A percentile compares a stretch with the other conserved stretches of the same genome.
Evolutionary conservation across 2,113 vertebrate species (phyloP).

Genomic region (Neolamprologus caudopunctatus): DNA sequence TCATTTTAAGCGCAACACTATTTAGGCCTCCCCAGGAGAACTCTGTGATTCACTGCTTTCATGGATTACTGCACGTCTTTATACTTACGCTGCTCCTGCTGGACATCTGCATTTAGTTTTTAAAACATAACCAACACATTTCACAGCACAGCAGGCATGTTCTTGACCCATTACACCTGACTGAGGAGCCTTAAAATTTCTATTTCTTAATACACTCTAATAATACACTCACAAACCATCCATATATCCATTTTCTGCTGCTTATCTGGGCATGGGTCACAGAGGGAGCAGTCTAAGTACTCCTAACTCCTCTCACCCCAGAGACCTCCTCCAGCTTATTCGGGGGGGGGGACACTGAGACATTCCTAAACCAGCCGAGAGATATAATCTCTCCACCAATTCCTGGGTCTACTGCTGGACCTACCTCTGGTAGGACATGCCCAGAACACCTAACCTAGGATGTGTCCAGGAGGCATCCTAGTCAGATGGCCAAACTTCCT

Average conservation of each 20-base stretch:
- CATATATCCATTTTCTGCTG: background rate
- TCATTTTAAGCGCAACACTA: background rate
- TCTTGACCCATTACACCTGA: background rate
- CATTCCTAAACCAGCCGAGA: background rate
- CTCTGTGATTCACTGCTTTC: background rate
- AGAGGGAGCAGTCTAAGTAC: background rate
- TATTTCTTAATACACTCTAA: background rate
- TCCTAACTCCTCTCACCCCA: background rate
- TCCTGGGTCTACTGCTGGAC: background rate
- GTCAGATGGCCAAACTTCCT: background rate
- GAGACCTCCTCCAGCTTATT: background rate
- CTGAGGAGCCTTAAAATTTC: background rate
- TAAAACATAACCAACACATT: background rate
- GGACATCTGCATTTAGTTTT: background rate
- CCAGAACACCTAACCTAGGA: background rate
- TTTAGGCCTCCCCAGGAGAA: background rate
- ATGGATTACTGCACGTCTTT: background rate
- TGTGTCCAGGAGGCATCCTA: background rate
- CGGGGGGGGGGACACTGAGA: background rate
- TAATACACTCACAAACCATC: background rate
- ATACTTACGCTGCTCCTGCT: background rate
- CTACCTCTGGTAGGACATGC: background rate
- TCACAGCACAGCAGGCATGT: background rate
- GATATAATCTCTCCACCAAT: background rate
- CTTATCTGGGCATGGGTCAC: background rate